These are phyloP conservation scores for Melinaea menophilus DNA, from an alignment of 2,888 invertebrate genomes.

Conservation along the genomic window DNA sequence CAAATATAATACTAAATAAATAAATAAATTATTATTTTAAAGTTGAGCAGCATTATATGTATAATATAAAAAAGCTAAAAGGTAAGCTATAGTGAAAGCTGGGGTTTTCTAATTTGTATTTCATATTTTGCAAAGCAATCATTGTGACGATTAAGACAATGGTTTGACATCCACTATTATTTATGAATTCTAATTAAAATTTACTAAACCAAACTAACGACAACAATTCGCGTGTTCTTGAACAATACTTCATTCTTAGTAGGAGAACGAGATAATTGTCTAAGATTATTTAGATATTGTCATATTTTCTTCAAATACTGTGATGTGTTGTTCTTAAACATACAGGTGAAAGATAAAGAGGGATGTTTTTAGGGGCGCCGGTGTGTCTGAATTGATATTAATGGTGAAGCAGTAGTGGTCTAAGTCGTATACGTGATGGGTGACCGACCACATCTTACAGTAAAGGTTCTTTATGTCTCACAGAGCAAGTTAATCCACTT, in stretches of 20 bases:
- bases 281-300: neutral
- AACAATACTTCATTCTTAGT: slow-evolving; percentile 27
- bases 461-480: too few relatives aligned
- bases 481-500: too few relatives aligned
- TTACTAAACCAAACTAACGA: slow-evolving; percentile 14
- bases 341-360: neutral
- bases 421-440: too few relatives aligned
- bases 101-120: too few relatives aligned
- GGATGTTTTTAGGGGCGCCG: too few relatives aligned
- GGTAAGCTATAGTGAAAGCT: too few relatives aligned
- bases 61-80: neutral
- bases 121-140: too few relatives aligned
- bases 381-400: too few relatives aligned
- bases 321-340: neutral
- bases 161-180: neutral
- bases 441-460: too few relatives aligned
- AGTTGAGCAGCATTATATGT: neutral
- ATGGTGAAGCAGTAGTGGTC: too few relatives aligned
- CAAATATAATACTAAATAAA: too few relatives aligned
- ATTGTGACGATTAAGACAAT: neutral
- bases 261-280: slow-evolving; percentile 26
- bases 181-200: slow-evolving; percentile 8
- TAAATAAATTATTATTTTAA: too few relatives aligned
- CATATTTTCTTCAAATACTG: neutral
- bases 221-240: slow-evolving; percentile 25